Evolutionary conservation across 2,113 vertebrate species (phyloP).

Genomic region (Ramphastos sulfuratus): DNA sequence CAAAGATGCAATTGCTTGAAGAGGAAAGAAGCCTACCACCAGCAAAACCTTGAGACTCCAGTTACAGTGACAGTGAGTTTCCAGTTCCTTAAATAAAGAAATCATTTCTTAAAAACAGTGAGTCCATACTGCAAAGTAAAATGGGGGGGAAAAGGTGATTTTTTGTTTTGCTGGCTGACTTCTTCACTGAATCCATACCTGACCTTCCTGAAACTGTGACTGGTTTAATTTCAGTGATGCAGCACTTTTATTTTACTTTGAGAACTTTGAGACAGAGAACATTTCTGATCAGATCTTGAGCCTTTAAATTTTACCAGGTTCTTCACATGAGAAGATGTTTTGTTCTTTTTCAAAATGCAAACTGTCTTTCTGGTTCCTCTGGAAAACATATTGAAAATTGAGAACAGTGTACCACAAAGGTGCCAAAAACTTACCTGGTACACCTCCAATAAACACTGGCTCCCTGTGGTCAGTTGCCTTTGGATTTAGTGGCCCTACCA

Average conservation of each 20-base stretch:
- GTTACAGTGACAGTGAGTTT: not conserved
- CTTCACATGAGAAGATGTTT: not conserved
- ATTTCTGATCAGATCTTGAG: not conserved
- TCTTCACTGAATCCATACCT: not conserved
- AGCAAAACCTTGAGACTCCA: not conserved
- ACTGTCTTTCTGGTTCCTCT: not conserved
- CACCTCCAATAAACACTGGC: constrained; percentile 91
- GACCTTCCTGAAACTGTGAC: not conserved
- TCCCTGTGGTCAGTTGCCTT: constrained; percentile 73
- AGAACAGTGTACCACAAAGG: not conserved
- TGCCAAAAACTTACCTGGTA: constrained; percentile 81
- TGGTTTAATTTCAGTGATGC: not conserved
- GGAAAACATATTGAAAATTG: not conserved
- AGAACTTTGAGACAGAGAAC: not conserved
- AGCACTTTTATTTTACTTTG: not conserved
- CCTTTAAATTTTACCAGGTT: not conserved
- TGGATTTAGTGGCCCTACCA: constrained; percentile 83
- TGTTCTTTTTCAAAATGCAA: not conserved
- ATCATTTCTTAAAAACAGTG: not conserved
- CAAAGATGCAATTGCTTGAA: not conserved
- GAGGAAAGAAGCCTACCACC: not conserved
- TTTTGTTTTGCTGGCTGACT: not conserved
- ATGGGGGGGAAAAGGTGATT: fast-evolving
- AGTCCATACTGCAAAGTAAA: not conserved
- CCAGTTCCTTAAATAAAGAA: not conserved